Percentiles rank a stretch among this genome's conserved stretches.
phyloP scores from a whole-genome alignment of 2,113 vertebrate species.

The Tor tambroides region DNA sequence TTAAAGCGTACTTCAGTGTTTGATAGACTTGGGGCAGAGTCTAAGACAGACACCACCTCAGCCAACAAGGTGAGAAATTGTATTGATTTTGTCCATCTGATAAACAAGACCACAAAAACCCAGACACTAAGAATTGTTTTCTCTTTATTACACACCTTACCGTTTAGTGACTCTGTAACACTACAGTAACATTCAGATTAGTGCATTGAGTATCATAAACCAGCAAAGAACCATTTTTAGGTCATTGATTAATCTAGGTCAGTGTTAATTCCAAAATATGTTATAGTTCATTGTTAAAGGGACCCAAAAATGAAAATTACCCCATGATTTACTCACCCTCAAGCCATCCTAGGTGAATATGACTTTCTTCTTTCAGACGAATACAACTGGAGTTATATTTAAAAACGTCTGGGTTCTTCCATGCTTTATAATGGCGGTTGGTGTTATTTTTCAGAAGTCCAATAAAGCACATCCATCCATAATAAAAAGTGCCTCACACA shows the following conservation, averaged over 20 bases:
- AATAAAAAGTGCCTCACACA: no score
- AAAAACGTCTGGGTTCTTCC: no score
- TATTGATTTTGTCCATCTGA: background rate
- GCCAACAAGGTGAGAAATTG: conserved; percentile 78
- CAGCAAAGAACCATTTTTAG: background rate
- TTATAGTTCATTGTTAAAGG: no score
- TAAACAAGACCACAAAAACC: background rate
- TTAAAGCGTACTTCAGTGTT: conserved; percentile 88
- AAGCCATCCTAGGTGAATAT: no score
- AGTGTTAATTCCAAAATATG: no score
- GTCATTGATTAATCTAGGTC: background rate
- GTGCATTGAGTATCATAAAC: background rate
- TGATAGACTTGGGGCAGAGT: conserved; percentile 88
- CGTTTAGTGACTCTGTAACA: background rate
- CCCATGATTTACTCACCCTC: no score
- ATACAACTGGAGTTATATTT: no score
- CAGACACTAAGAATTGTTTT: background rate
- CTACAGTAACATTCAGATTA: background rate
- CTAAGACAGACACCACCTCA: conserved; percentile 75
- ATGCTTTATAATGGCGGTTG: no score
- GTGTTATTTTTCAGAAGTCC: no score
- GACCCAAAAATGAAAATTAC: no score
- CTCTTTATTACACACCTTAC: background rate
- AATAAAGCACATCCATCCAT: no score
- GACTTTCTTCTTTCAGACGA: no score